Base-by-base conservation (phyloP, 2,797 vertebrate genomes). In the Sitta carolinensis region DNA sequence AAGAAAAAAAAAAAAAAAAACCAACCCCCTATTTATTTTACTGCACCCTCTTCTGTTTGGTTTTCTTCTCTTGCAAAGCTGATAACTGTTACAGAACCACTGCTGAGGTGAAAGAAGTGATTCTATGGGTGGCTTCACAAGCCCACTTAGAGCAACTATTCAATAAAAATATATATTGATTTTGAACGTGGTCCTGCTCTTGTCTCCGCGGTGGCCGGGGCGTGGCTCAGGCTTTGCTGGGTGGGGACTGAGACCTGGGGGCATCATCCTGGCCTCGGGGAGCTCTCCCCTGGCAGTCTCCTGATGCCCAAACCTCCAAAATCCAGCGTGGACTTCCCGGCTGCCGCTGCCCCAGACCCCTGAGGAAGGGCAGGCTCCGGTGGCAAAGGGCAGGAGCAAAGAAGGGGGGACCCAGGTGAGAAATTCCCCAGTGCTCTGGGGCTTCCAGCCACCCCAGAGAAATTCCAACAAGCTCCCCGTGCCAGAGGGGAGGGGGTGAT, bases 91-190 rank as follows among this genome's bases (percentile, higher is more conserved):
- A 94, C 95, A 83, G 89, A 96, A 97, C 79, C 94, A 94, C 93
- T 95, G 95, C 96, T 97, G 96, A 97, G 93, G 87, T 94, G 95
- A 96, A 93, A 85, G 90, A 95, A 81, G 50, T 94, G 91, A 97
- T 97, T 97, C 91, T 95, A 75, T 93, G 95, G 92, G 94, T 95
- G 96, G 97, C 91, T 90, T 95, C 96, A 78, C 64, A 82, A 97
- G 84, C 92, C 95, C 93, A 96, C 96, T 89, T 96, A 93, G 89
- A 96, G 96, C 93, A 97, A 92, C 77, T 97, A 96, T 94, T 97
- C 96, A 97, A 97, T 97, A 97, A 97, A 96, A 94, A 82, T 92
- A 96, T 94, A 85, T 93, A 96, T 98, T 97, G 92, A 95, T 97
- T 97, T 97, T 97, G 97, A 96, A 95, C 1, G 1, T 38, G 84